These are phyloP conservation scores for Oceanodroma leucorhoa DNA, from an alignment of 2,797 vertebrate species.

Conservation along the genomic window DNA sequence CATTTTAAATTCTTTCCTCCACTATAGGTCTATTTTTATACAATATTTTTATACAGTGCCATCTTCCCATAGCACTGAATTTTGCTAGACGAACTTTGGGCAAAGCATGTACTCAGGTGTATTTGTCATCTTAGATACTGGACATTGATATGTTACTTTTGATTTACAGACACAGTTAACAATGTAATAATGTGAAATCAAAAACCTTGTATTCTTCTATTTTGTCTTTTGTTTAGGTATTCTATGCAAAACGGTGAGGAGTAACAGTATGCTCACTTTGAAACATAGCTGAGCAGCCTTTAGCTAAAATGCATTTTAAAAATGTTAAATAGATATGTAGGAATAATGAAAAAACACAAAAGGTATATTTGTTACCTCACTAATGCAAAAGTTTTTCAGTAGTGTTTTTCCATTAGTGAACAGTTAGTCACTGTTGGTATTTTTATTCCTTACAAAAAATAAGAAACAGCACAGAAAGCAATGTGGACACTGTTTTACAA, in stretches of 20 bases:
- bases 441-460: neutral
- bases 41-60: neutral
- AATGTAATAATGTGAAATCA: neutral
- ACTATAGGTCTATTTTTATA: neutral
- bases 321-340: fast-evolving
- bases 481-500: neutral
- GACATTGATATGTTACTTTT: neutral
- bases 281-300: neutral
- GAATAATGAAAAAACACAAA: neutral
- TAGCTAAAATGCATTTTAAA: neutral
- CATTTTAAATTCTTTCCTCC: neutral
- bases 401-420: neutral
- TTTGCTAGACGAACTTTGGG: neutral
- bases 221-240: neutral
- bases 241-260: neutral
- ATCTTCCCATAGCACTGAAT: neutral
- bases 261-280: neutral
- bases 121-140: neutral
- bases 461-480: neutral
- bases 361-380: neutral
- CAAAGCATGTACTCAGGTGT: neutral
- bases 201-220: neutral
- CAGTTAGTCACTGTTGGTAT: neutral
- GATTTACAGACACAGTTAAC: neutral
- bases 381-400: neutral